A percentile compares a stretch with the other conserved stretches of the same genome.
phyloP scores from a whole-genome alignment of 2,797 vertebrate species.

The Rhinoraja longicauda region DNA sequence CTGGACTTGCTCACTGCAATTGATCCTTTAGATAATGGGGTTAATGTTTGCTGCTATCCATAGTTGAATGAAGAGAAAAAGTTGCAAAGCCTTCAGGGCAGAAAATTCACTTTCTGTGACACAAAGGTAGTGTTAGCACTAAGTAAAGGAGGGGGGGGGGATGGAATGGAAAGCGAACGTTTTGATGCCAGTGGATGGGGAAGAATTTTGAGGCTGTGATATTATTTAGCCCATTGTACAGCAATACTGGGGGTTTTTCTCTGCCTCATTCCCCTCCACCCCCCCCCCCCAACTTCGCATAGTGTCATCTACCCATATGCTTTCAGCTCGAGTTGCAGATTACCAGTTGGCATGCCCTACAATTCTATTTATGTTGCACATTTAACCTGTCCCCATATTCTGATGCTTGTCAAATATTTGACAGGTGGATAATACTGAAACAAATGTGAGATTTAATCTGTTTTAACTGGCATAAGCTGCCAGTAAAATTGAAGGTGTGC shows the following conservation, averaged over 20 bases:
- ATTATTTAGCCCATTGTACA: not conserved
- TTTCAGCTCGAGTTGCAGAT: too few relatives aligned
- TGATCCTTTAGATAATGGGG: not conserved
- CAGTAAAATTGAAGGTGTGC: too few relatives aligned
- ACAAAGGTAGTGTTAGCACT: too few relatives aligned
- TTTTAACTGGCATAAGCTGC: too few relatives aligned
- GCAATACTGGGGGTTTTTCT: not conserved
- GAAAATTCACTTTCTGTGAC: not conserved
- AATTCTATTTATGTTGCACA: not conserved
- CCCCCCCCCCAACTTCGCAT: not conserved
- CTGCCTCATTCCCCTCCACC: not conserved
- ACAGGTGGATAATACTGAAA: too few relatives aligned
- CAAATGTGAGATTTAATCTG: too few relatives aligned
- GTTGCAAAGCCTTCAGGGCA: too few relatives aligned
- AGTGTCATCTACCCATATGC: not conserved
- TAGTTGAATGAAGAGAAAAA: not conserved
- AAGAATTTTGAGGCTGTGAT: not conserved
- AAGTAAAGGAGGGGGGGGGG: not conserved
- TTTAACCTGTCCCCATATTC: not conserved
- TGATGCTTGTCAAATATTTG: not conserved
- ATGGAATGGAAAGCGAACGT: too few relatives aligned
- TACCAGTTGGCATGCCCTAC: not conserved
- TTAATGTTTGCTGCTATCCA: not conserved
- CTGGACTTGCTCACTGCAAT: not conserved
- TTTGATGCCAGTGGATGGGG: too few relatives aligned